Base-by-base conservation (phyloP, 2,113 vertebrate species). In the Micronycteris hirsuta region DNA sequence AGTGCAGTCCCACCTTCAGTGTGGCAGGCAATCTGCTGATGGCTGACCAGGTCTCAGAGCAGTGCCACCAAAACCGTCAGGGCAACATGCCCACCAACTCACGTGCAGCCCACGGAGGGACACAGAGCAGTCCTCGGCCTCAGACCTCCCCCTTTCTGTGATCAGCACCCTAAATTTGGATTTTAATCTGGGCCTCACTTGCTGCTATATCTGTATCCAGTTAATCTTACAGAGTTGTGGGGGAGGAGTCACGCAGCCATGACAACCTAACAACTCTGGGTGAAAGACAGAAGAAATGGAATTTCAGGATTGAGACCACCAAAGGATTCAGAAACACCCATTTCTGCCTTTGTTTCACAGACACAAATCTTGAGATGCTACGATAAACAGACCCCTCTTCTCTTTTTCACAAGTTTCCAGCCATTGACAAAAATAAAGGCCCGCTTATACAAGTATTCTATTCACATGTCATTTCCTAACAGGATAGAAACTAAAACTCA, bases 131-230 rank as follows among this genome's bases (percentile, higher is more conserved):
- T 70, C 84, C 95, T 70, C 2, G 9, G 82, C 43, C 38, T 49
- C 73, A 19, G 49, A 56, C 91, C 95, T 91, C 89, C 88, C 56
- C 83, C 93, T 80, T 88, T 92, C 86, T 94, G 93, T 63, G 82
- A 94, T 85, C 86, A 86, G 95, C 56, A 65, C 61, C 95, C 94
- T 97, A 96, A 96, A 96, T 97, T 95, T 96, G 95, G 95, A 97
- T 95, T 96, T 97, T 95, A 93, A 94, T 96, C 95, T 91, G n/a
- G 93, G 96, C 78, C 86, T 97, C 86, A 91, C 96, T 97, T 91
- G 86, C 82, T 97, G 96, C 96, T 97, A 97, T 97, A 97, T 97
- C 96, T 84, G 96, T 97, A 97, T 96, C 95, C 91, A 97, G 96
- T 97, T 96, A 97, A 97, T 97, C 96, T 97, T 94, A 96, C 96